Base-by-base conservation (phyloP, 2,113 vertebrate genomes). In the Campylomormyrus numenius region DNA sequence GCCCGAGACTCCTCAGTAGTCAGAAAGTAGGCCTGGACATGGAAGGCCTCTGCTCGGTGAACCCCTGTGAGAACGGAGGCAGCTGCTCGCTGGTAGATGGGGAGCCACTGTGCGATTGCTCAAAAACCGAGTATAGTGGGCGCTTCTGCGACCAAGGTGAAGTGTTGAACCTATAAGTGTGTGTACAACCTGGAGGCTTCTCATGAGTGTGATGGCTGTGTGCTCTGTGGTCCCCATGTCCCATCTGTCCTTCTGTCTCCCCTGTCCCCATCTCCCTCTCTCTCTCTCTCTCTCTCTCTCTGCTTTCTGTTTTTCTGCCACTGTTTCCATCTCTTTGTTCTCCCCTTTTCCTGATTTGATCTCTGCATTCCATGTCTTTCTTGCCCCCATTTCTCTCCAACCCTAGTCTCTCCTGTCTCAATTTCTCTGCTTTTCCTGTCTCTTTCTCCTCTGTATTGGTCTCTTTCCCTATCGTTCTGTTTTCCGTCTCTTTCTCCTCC, bases 121-220 rank as follows among this genome's bases (percentile, higher is more conserved):
- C 98, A 89, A 97, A 96, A 93, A 99, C 98, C 15, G 97, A 98
- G 90, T 98, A 98, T 83, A 93, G 95, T 88, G 98, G 98, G 92
- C 98, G 96, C 91, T 97, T 97, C 92, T 99, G 98, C 95, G 98
- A 95, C 0, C 97, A 99, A 99, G 98, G 98, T 99, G 98, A 96
- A 94, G 74, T 27, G 31, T 24, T 50, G 88, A 27, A 66, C 39
- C 45, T 13, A n/a, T 0, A n/a, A 80, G 11, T 52, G n/a, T 70
- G 8, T 89, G 24, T 85, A 31, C 62, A 11, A 2, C 24, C 62
- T 27, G 62, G n/a, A 27, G n/a, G n/a, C 62, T 66, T 66, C 62
- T 66, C 62, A 27, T 66, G n/a, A 66, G 62, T n/a, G 84, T 5
- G 70, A 31, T 19, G 35, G 8, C 21, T 1, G 8, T 27, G 39